Percentiles rank a stretch among this genome's conserved stretches.
Evolutionary conservation across 1,140 invertebrate species (phyloP).

Genomic region (Caligus rogercresseyi): DNA sequence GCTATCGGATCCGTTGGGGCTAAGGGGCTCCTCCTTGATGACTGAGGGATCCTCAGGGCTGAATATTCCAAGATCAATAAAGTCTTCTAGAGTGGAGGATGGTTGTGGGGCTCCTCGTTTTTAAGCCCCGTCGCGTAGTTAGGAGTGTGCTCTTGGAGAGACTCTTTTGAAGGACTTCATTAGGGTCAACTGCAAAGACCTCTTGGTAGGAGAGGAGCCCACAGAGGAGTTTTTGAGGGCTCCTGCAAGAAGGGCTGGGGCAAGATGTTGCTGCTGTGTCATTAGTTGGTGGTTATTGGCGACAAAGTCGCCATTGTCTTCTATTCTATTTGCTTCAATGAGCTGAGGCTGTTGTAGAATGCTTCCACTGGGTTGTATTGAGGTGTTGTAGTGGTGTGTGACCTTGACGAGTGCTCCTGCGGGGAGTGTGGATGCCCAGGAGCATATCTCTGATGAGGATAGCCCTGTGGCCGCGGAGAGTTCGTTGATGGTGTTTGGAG

Average conservation of each 20-base stretch:
- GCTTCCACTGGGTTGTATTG: too few species aligned
- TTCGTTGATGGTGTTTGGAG: not conserved
- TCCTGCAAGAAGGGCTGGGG: not conserved
- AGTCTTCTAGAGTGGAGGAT: not conserved
- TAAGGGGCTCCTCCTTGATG: not conserved
- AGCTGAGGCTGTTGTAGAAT: not conserved
- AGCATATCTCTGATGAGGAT: not conserved
- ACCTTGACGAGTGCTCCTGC: slow-evolving; percentile 3
- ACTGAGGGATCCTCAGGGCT: not conserved
- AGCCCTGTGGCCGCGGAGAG: slow-evolving; percentile 4
- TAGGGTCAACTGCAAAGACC: slow-evolving; percentile 10
- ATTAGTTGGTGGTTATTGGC: not conserved
- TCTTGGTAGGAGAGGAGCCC: slow-evolving; percentile 2
- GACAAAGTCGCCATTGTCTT: not conserved
- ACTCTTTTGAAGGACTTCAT: slow-evolving; percentile 14
- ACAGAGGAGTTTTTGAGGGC: not conserved
- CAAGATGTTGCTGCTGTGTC: not conserved
- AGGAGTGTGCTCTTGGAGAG: not conserved
- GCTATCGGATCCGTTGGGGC: not conserved
- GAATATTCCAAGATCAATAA: not conserved
- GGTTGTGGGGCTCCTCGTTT: not conserved
- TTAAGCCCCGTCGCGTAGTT: not conserved
- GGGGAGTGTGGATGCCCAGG: slow-evolving; percentile 4
- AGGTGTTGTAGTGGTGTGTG: slow-evolving; percentile 10
- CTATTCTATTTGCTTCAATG: not conserved